Evolutionary conservation across 2,888 invertebrate species (phyloP).

Genomic region (Pollenia amentaria): DNA sequence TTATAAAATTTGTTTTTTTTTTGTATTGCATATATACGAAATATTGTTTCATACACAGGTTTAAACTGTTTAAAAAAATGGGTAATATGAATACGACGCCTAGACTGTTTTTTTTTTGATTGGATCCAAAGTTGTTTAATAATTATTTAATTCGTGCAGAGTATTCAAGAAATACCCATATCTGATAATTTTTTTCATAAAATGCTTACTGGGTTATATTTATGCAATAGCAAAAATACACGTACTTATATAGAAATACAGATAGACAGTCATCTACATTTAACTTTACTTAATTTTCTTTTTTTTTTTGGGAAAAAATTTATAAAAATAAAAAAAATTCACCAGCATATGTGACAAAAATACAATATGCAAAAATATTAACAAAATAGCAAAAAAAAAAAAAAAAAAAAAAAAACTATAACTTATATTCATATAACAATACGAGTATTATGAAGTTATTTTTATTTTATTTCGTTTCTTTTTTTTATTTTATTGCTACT

Average conservation of each 20-base stretch:
- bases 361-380: constrained; percentile 66
- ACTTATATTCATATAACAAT: constrained; percentile 27
- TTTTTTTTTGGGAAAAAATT: constrained; percentile 10
- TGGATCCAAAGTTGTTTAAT: too few species aligned
- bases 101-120: too few species aligned
- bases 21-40: too few species aligned
- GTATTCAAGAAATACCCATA: too few species aligned
- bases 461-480: constrained; percentile 12
- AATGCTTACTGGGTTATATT: too few species aligned
- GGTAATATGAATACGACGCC: too few species aligned
- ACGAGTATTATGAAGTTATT: constrained; percentile 44
- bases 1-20: too few species aligned
- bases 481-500: neutral
- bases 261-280: constrained; percentile 17
- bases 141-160: too few species aligned
- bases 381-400: constrained; percentile 52
- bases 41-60: too few species aligned
- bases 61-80: too few species aligned
- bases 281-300: constrained; percentile 7
- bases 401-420: constrained; percentile 44
- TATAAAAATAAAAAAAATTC: constrained; percentile 53
- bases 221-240: neutral
- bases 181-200: too few species aligned
- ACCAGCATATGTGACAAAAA: constrained; percentile 72
- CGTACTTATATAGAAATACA: neutral